Base-by-base conservation (phyloP, 2,888 invertebrate species). In the Sussaba pulchella region DNA sequence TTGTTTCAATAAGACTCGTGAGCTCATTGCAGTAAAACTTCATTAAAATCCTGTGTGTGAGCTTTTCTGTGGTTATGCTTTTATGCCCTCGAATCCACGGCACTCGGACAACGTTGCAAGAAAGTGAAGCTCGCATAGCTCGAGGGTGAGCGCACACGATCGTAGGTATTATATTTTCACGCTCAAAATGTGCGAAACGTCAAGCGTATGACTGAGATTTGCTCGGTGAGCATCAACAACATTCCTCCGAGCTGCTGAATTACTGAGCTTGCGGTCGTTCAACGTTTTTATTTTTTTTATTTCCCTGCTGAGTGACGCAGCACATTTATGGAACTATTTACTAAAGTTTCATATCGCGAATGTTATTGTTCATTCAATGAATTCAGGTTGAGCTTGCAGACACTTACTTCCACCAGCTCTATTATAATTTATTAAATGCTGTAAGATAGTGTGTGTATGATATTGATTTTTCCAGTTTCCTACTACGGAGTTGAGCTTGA, bases 81-180 rank as follows among this genome's bases (percentile, higher is more conserved):
- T 24, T 36, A 31, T 64, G 54, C 59, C 70, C n/a, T 31, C 71
- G 57, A 69, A 47, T 39, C 67, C 17, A 26, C 64, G 17, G 45
- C 54, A 26, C 63, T 31, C 9, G 52, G 61, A 8, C 19, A 52
- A 70, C 36, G 54, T 50, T 45, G 19, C 17, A n/a, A n/a, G 9
- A 12, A 12, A n/a, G 39, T 36, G 24, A 47, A 59, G 17, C 57
- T 43, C 2, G 47, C 57, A 61, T 43, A 31, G 26, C 63, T 64
- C 43, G 39, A 2, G 26, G 5, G 10, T 24, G 41, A n/a, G 64
- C 21, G 26, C 31, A 63, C 6, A n/a, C 52, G 14, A 54, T 14
- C 52, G 19, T 71, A 47, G 47, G 64, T 39, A 64, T 54, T 59
- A 66, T 14, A 77, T 71, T 64, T 77, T 64, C 52, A 47, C 45